These are phyloP conservation scores for Diglossa cyanea DNA, from an alignment of 2,797 vertebrate genomes.

Conservation along the genomic window DNA sequence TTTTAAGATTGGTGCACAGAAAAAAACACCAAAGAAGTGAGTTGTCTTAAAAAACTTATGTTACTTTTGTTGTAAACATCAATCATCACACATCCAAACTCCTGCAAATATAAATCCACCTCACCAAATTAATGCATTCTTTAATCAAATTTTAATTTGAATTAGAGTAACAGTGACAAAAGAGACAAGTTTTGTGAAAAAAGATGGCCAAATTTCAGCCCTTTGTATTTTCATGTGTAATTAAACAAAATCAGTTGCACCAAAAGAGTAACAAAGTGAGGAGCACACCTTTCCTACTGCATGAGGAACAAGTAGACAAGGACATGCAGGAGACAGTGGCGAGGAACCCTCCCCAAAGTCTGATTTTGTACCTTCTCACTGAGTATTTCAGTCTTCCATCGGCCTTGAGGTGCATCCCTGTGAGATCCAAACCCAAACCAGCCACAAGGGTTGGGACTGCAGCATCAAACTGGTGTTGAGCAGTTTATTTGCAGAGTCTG, in stretches of 20 bases:
- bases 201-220: neutral
- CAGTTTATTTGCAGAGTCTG: neutral
- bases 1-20: neutral
- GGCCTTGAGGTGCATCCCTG: neutral
- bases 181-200: neutral
- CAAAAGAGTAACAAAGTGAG: neutral
- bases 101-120: neutral
- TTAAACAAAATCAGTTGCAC: neutral
- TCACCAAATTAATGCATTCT: neutral
- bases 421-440: neutral
- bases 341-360: neutral
- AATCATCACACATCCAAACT: neutral
- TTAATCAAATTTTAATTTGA: neutral
- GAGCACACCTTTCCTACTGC: neutral
- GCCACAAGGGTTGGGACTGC: neutral
- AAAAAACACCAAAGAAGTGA: neutral
- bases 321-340: rapidly evolving
- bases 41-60: neutral
- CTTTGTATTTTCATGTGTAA: neutral
- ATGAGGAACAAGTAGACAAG: neutral
- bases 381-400: neutral
- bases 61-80: neutral
- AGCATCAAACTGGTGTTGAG: neutral
- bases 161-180: neutral
- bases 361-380: neutral